Percentiles rank a stretch among this genome's conserved stretches.
Evolutionary conservation across 1,140 invertebrate species (phyloP).

Genomic region (Microplitis demolitor): DNA sequence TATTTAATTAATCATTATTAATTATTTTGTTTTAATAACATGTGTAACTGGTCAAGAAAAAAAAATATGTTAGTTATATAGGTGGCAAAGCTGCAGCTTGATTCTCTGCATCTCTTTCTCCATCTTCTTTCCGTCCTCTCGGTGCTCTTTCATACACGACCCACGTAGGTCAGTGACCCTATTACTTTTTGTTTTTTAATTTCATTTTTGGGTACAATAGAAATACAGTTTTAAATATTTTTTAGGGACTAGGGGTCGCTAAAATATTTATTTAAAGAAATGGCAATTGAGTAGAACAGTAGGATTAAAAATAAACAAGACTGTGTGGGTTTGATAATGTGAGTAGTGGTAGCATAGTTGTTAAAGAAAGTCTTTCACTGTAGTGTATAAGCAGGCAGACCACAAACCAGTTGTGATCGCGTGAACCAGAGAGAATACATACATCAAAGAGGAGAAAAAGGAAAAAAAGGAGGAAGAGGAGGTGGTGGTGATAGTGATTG

Average conservation of each 20-base stretch:
- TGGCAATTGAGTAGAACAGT: no score
- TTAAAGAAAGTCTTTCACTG: conserved; percentile 63
- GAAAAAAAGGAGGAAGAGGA: neutral
- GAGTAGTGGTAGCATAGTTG: conserved; percentile 16
- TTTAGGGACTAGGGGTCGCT: no score
- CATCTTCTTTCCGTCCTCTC: neutral
- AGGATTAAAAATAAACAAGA: no score
- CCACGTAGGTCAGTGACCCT: conserved; percentile 49
- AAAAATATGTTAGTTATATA: neutral
- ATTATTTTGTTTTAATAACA: no score
- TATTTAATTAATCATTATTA: neutral
- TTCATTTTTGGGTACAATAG: no score
- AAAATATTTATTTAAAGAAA: no score
- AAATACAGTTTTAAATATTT: no score
- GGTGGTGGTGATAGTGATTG: neutral
- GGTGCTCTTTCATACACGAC: conserved; percentile 22
- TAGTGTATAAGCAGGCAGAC: conserved; percentile 19
- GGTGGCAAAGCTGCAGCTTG: neutral
- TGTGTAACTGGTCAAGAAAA: neutral
- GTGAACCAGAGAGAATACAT: conserved; percentile 2
- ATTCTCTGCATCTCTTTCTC: no score
- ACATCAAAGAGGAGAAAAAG: conserved; percentile 19
- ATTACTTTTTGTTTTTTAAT: conserved; percentile 30
- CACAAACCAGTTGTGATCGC: conserved; percentile 29
- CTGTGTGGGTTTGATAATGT: no score